These are phyloP conservation scores for Lycopodina hypogea DNA, from an alignment of 37 sponge, comb jelly and placozoan genomes.

Conservation along the genomic window DNA sequence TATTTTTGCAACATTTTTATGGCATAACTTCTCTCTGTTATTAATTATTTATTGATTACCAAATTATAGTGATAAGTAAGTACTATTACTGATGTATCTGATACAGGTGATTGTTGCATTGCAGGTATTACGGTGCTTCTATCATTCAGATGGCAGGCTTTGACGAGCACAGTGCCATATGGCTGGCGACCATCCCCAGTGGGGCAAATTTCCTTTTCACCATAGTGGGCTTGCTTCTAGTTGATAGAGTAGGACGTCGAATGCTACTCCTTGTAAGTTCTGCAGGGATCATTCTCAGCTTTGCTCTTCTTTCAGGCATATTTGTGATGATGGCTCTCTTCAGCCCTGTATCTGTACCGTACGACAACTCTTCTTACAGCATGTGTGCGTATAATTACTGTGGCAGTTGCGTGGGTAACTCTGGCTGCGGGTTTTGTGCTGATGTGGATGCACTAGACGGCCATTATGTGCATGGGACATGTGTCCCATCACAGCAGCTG, in stretches of 20 bases:
- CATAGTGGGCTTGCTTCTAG: conserved; percentile 64
- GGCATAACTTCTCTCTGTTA: no score
- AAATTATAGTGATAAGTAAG: no score
- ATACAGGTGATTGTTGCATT: background rate
- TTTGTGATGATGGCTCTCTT: conserved; percentile 32
- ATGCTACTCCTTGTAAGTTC: conserved; percentile 74
- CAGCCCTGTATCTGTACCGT: conserved; percentile 19
- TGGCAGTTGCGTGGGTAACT: conserved; percentile 66
- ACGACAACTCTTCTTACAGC: background rate
- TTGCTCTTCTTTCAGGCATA: conserved; percentile 40
- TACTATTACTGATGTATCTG: background rate
- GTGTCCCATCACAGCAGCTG: background rate
- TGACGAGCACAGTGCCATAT: conserved; percentile 62
- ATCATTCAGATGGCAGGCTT: conserved; percentile 91
- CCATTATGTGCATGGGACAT: conserved; percentile 51
- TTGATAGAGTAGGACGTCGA: conserved; percentile 79
- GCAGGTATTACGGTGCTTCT: conserved; percentile 91
- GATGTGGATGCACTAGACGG: background rate
- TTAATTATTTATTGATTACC: no score
- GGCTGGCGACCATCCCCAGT: conserved; percentile 78
- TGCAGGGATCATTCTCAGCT: conserved; percentile 61
- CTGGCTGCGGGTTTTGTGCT: conserved; percentile 83
- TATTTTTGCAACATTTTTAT: no score
- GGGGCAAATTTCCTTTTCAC: conserved; percentile 83
- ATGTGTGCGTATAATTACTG: conserved; percentile 46